Percentiles rank a stretch among this genome's conserved stretches.
phyloP scores from a whole-genome alignment of 1,140 invertebrate species.

The Drosophila willistoni region DNA sequence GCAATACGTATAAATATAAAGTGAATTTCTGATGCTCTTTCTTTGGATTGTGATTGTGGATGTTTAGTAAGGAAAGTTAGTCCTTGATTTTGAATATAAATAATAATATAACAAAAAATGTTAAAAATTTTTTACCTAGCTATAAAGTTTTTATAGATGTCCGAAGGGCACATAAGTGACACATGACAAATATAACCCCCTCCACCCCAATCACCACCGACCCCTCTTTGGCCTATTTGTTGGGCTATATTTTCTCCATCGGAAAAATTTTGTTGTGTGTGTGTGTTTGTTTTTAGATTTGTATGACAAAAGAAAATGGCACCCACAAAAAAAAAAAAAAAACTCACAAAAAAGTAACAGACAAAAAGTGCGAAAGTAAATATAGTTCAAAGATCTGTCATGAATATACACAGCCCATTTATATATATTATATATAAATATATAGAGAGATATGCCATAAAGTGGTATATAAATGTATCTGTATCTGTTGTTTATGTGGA shows the following conservation, averaged over 20 bases:
- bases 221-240: neutral
- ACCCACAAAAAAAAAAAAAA: constrained; percentile 23
- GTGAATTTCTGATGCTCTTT: too few relatives aligned
- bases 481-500: constrained; percentile 22
- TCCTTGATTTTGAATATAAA: too few relatives aligned
- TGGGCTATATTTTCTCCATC: neutral
- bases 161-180: constrained; percentile 33
- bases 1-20: neutral
- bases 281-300: constrained; percentile 9
- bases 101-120: too few relatives aligned
- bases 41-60: too few relatives aligned
- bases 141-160: neutral
- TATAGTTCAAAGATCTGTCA: constrained; percentile 60
- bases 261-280: neutral
- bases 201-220: neutral
- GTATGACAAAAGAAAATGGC: constrained; percentile 49
- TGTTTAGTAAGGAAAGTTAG: too few relatives aligned
- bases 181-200: constrained; percentile 11
- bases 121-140: too few relatives aligned
- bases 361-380: constrained; percentile 42
- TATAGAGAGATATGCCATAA: constrained; percentile 13
- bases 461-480: constrained; percentile 9
- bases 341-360: constrained; percentile 1
- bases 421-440: constrained; percentile 6
- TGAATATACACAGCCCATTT: constrained; percentile 31